Evolutionary conservation across 2,888 invertebrate species (phyloP).

Genomic region (Paralinhomoeus sp.): DNA sequence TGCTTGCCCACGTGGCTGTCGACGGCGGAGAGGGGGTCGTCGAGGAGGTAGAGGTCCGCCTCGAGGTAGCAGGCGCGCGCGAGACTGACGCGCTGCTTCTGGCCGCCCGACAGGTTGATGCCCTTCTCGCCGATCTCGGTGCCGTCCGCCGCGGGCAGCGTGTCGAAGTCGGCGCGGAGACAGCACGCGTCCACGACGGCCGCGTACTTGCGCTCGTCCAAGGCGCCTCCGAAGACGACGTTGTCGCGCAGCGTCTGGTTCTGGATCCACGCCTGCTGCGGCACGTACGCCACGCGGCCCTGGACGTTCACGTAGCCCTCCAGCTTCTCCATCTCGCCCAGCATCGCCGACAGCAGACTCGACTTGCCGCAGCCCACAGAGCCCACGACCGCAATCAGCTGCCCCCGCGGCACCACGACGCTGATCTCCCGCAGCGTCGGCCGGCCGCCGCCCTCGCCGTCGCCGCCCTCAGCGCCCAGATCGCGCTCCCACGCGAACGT

Average conservation of each 20-base stretch:
- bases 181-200: constrained; percentile 73
- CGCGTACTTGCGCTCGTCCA: constrained; percentile 13
- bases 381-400: constrained; percentile 26
- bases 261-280: constrained; percentile 94
- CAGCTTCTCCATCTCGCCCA: constrained; percentile 37
- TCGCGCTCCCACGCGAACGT: neutral
- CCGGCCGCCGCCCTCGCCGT: too few relatives aligned
- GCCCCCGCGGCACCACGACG: constrained; percentile 27
- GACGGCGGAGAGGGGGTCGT: constrained; percentile 82
- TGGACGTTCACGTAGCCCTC: constrained; percentile 13
- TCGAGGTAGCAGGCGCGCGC: constrained; percentile 67
- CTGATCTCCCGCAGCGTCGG: constrained; percentile 35
- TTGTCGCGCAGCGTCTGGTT: constrained; percentile 78
- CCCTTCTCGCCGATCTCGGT: constrained; percentile 98
- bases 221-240: constrained; percentile 44
- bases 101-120: constrained; percentile 54
- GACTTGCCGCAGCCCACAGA: constrained; percentile 26
- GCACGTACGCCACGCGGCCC: constrained; percentile 53
- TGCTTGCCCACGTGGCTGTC: constrained; percentile 93
- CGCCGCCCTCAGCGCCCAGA: too few relatives aligned
- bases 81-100: constrained; percentile 65
- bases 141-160: constrained; percentile 67
- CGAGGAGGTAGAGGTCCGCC: constrained; percentile 67
- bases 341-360: constrained; percentile 52
- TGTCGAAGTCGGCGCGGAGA: constrained; percentile 65